phyloP scores from a whole-genome alignment of 2,797 vertebrate genomes.

The Etheostoma nigrum region DNA sequence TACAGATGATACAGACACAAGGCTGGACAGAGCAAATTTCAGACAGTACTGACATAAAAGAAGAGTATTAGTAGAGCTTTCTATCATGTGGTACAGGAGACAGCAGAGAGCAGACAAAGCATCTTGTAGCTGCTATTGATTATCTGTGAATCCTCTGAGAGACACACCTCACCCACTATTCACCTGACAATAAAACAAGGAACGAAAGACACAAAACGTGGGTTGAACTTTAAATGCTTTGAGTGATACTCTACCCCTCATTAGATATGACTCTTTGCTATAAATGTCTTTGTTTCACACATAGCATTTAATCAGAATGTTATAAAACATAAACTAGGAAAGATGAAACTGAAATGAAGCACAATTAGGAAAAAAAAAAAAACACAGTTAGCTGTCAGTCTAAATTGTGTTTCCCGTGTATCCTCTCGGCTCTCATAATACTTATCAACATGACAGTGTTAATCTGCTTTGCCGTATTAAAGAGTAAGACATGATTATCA shows the following conservation, averaged over 20 bases:
- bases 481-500: slow-evolving; percentile 67
- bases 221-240: slow-evolving; percentile 40
- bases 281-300: background rate
- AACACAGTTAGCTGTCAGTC: background rate
- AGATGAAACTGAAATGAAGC: background rate
- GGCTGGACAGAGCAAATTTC: slow-evolving; percentile 21
- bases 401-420: no score
- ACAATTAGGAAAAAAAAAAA: background rate
- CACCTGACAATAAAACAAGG: slow-evolving; percentile 32
- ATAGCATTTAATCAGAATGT: background rate
- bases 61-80: slow-evolving; percentile 39
- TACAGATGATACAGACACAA: slow-evolving; percentile 31
- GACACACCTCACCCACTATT: slow-evolving; percentile 30
- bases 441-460: slow-evolving; percentile 44
- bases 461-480: slow-evolving; percentile 72
- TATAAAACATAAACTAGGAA: slow-evolving; percentile 2
- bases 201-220: slow-evolving; percentile 32
- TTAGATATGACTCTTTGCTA: background rate
- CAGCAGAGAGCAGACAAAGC: slow-evolving; percentile 46
- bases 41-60: slow-evolving; percentile 7
- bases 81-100: slow-evolving; percentile 30
- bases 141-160: slow-evolving; percentile 54
- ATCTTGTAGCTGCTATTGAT: slow-evolving; percentile 69
- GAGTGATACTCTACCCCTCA: slow-evolving; percentile 7
- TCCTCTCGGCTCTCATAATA: slow-evolving; percentile 39